These are phyloP conservation scores for Volucella zonaria DNA, from an alignment of 2,888 invertebrate species.

Conservation along the genomic window DNA sequence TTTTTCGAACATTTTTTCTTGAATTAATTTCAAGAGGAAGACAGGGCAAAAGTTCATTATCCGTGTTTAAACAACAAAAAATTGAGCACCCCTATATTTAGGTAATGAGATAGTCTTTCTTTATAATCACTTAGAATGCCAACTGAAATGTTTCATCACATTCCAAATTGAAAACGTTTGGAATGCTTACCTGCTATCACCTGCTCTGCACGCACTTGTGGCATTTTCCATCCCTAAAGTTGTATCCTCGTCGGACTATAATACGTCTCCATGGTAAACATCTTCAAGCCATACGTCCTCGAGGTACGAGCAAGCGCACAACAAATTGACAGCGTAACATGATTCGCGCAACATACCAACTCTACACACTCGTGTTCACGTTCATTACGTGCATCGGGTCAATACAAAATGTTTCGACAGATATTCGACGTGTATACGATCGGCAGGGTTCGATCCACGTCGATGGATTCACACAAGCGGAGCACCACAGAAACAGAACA, in stretches of 20 bases:
- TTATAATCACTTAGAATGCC: not conserved
- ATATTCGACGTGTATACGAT: conserved; percentile 66
- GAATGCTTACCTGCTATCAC: conserved; percentile 53
- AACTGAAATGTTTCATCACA: not conserved
- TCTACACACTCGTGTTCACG: conserved; percentile 69
- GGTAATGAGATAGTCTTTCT: not conserved
- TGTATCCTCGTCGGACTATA: not conserved
- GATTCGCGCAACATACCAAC: conserved; percentile 70
- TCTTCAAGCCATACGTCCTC: conserved; percentile 37
- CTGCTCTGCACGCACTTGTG: conserved; percentile 63
- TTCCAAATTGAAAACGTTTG: not conserved
- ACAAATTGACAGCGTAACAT: conserved; percentile 74
- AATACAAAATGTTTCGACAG: conserved; percentile 73
- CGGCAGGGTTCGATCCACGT: conserved; percentile 24
- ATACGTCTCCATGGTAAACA: conserved; percentile 19
- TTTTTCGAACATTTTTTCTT: no score
- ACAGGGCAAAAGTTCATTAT: no score
- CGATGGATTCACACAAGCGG: conserved; percentile 54
- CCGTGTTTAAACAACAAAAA: no score
- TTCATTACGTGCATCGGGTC: conserved; percentile 74
- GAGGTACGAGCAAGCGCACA: conserved; percentile 70
- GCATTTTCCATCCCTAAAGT: conserved; percentile 32
- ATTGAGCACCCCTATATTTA: not conserved
- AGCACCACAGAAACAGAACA: conserved; percentile 38
- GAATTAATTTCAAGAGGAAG: no score